Evolutionary conservation across 2,888 invertebrate species (phyloP).

Genomic region (Lithodes maja): DNA sequence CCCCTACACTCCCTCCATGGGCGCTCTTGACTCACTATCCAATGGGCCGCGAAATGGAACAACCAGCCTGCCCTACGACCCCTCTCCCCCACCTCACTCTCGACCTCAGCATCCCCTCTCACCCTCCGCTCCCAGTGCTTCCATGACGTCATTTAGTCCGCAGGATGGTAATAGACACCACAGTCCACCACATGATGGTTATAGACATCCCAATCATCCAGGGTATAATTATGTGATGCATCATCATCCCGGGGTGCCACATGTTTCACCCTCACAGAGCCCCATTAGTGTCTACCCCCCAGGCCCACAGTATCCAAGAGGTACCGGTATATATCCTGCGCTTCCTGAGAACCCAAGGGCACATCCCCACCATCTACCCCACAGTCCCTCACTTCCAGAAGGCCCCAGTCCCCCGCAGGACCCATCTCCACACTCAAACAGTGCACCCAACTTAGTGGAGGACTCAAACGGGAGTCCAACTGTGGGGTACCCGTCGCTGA

Average conservation of each 20-base stretch:
- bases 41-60: conserved; percentile 23
- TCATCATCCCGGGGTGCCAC: neutral
- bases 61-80: neutral
- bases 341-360: conserved; percentile 12
- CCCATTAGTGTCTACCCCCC: neutral
- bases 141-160: conserved; percentile 25
- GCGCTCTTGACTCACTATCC: conserved; percentile 31
- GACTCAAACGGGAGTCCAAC: neutral
- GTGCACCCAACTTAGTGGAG: conserved; percentile 45
- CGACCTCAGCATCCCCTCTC: neutral
- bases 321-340: neutral
- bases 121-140: conserved; percentile 42
- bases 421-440: conserved; percentile 36
- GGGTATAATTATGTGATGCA: neutral
- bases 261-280: neutral
- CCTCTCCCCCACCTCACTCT: conserved; percentile 4
- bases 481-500: conserved; percentile 39
- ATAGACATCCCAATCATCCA: neutral
- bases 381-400: conserved; percentile 24
- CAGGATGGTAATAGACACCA: neutral
- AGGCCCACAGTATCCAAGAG: neutral
- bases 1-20: conserved; percentile 48
- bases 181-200: neutral
- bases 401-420: conserved; percentile 1
- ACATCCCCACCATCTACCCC: neutral